These are phyloP conservation scores for Tichodroma muraria DNA, from an alignment of 2,113 vertebrate species.

Conservation along the genomic window DNA sequence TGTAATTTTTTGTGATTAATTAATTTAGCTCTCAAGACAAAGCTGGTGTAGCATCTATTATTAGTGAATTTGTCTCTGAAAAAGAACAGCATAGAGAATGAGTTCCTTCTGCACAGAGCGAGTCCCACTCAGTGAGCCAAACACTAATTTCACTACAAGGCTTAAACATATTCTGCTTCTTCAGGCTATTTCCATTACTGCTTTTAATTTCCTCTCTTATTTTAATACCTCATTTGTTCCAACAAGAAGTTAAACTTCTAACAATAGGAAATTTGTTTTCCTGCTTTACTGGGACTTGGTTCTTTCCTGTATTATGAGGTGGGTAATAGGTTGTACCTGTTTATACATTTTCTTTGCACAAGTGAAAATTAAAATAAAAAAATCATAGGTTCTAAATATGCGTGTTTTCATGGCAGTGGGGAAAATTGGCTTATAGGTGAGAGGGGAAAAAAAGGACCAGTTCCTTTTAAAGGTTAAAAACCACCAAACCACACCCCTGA, in stretches of 20 bases:
- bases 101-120: not conserved
- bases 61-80: not conserved
- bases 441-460: rapidly evolving
- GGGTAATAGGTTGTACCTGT: not conserved
- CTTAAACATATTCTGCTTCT: not conserved
- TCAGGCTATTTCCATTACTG: not conserved
- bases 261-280: not conserved
- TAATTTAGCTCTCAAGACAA: not conserved
- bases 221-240: not conserved
- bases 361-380: not conserved
- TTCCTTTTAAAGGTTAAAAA: not conserved
- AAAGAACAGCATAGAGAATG: not conserved
- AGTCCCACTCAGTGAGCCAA: not conserved
- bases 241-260: not conserved
- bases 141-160: not conserved
- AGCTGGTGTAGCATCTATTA: not conserved
- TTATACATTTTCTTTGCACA: not conserved
- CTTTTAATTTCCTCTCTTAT: conserved; percentile 9
- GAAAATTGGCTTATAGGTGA: not conserved
- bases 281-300: not conserved
- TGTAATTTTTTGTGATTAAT: not conserved
- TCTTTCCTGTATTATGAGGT: not conserved
- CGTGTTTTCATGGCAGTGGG: rapidly evolving
- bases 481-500: not conserved
- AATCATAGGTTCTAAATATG: not conserved